These are phyloP conservation scores for Drosophila colorata DNA, from an alignment of 2,888 invertebrate genomes.

Conservation along the genomic window DNA sequence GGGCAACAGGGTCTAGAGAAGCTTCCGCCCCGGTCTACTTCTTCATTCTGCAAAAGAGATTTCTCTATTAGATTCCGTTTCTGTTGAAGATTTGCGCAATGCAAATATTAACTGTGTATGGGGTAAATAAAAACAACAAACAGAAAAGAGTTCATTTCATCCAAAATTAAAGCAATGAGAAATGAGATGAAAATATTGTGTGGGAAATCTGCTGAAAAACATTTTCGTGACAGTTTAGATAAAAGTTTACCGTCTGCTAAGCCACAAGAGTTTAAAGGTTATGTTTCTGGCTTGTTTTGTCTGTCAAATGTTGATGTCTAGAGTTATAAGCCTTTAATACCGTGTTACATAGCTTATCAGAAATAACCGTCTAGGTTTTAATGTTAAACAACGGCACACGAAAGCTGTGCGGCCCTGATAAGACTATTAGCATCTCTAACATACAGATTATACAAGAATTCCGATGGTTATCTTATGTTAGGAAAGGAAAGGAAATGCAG, in stretches of 20 bases:
- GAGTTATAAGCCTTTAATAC: conserved; percentile 24
- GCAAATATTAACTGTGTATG: conserved; percentile 1
- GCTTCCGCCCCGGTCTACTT: conserved; percentile 2
- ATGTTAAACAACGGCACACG: conserved; percentile 19
- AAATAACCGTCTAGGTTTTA: conserved; percentile 11
- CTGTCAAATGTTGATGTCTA: conserved; percentile 17
- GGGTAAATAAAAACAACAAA: not conserved
- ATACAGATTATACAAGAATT: conserved; percentile 29
- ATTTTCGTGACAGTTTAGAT: not conserved
- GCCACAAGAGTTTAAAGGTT: conserved; percentile 17
- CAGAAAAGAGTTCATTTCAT: not conserved
- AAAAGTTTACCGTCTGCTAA: conserved; percentile 8
- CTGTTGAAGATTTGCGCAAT: not conserved
- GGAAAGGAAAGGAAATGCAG: not conserved
- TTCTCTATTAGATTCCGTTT: not conserved
- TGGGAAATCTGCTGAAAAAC: not conserved
- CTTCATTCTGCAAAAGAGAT: conserved; percentile 29
- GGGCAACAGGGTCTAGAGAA: conserved; percentile 5
- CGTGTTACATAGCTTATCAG: conserved; percentile 27
- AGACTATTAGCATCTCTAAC: conserved; percentile 14
- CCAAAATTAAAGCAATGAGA: not conserved
- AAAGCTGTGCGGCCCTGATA: conserved; percentile 19
- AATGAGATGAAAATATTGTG: not conserved
- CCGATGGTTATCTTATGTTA: not conserved
- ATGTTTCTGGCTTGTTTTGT: not conserved